Base-by-base conservation (phyloP, 2,888 invertebrate genomes). In the Lydus trimaculatus region DNA sequence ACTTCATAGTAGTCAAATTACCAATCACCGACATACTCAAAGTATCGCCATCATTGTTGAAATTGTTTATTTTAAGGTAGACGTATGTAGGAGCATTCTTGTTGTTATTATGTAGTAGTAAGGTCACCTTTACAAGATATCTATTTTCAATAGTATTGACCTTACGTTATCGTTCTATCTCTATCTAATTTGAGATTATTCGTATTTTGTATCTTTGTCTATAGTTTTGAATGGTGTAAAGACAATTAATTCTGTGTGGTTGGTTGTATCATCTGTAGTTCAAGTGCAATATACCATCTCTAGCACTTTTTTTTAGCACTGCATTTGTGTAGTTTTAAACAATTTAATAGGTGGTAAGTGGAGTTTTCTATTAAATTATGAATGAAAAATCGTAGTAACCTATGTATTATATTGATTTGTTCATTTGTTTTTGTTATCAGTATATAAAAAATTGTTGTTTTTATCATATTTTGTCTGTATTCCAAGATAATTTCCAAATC, bases 261-360 rank as follows among this genome's bases (percentile, higher is more conserved):
- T n/a, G n/a, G n/a, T n/a, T n/a, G n/a, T n/a, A n/a, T n/a, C n/a
- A n/a, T n/a, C n/a, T n/a, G n/a, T n/a, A n/a, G n/a, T n/a, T n/a
- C n/a, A n/a, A n/a, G n/a, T n/a, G n/a, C n/a, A n/a, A n/a, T n/a
- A n/a, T n/a, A n/a, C n/a, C n/a, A n/a, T n/a, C n/a, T n/a, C n/a
- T n/a, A n/a, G n/a, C n/a, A n/a, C n/a, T n/a, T n/a, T n/a, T n/a
- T n/a, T n/a, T n/a, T n/a, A n/a, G n/a, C n/a, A n/a, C n/a, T n/a
- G n/a, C n/a, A n/a, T n/a, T n/a, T n/a, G n/a, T n/a, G n/a, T n/a
- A n/a, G n/a, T n/a, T n/a, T n/a, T n/a, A n/a, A n/a, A n/a, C n/a
- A n/a, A n/a, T n/a, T n/a, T n/a, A n/a, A n/a, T n/a, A n/a, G n/a
- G 36, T 2, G 72, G 74, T 74, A 63, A 74, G 72, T 66, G 23